Evolutionary conservation across 1,140 invertebrate species (phyloP), one percentile per base, ranked within the genome.

Genomic region (Bombus waltoni): DNA sequence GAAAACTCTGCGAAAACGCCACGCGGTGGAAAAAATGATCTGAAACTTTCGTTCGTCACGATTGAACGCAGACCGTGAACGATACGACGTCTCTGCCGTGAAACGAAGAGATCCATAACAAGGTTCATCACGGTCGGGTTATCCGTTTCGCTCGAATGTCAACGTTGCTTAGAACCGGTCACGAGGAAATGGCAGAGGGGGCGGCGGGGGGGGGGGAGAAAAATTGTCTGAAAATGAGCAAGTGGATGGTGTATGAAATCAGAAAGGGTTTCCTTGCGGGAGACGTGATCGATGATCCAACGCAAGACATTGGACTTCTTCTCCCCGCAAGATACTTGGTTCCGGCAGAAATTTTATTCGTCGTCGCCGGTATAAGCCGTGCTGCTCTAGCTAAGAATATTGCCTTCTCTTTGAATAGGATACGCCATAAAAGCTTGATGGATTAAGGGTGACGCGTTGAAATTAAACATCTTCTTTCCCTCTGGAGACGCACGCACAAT

Each of bases 241-340:
- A 85, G 88, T 87, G 88, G 88, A 71, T 74, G 89, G 85, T 81
- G 83, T 86, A 87, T 72, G 82, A 87, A 79, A 90, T 77, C 81
- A 85, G 88, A 87, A 89, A 86, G 89, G 85, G 78, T 85, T 84
- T 32, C 59, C 76, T 44, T 47, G 35, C 77, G 62, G 42, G 80
- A 77, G 83, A 87, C 81, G 89, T 93, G 93, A 94, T 94, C 93
- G 93, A 94, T 94, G 92, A 93, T 93, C 86, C 89, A 87, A 79
- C 90, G 85, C 85, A 81, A 86, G 89, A 89, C 88, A 89, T 76
- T 81, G 88, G 73, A 89, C 35, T 74, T 59, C 82, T 65, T 74
- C 59, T 76, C 18, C 59, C 65, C 42, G 42, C 68, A 40, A 59
- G 80, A 75, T 72, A 66, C 75, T 59, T 74, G 32, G 62, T 83